Evolutionary conservation across 64 coral and sea anemone species (phyloP).

Genomic region (Acropora yongei): DNA sequence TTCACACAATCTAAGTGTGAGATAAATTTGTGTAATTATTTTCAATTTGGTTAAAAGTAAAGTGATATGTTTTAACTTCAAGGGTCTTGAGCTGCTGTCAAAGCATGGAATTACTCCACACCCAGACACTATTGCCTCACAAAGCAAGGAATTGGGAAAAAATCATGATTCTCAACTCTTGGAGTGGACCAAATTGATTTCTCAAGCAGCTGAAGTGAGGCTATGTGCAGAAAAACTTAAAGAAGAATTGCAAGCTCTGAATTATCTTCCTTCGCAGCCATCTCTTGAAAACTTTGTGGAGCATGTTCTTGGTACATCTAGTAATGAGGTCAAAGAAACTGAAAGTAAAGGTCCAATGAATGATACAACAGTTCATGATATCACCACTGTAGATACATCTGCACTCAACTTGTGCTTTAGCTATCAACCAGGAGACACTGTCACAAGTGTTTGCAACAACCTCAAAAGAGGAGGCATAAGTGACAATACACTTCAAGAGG

Average conservation of each 20-base stretch:
- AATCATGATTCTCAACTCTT: constrained; percentile 48
- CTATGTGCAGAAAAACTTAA: constrained; percentile 32
- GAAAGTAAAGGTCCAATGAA: not conserved
- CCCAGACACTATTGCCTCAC: constrained; percentile 23
- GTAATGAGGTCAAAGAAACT: constrained; percentile 9
- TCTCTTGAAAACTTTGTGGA: constrained; percentile 17
- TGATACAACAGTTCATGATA: constrained; percentile 12
- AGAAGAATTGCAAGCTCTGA: constrained; percentile 13
- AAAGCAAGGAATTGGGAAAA: constrained; percentile 35
- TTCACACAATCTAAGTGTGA: constrained; percentile 3
- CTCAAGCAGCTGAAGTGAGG: constrained; percentile 14
- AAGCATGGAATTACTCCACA: constrained; percentile 36
- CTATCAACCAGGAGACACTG: constrained; percentile 38
- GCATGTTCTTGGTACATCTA: constrained; percentile 27
- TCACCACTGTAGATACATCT: constrained; percentile 43
- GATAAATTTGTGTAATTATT: constrained; percentile 5
- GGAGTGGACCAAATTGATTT: constrained; percentile 44
- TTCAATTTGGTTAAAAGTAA: not conserved
- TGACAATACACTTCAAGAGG: constrained; percentile 36
- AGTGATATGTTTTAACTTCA: constrained; percentile 17
- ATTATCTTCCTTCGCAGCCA: constrained; percentile 33
- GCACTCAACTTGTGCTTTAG: constrained; percentile 28
- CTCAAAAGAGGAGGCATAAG: constrained; percentile 1
- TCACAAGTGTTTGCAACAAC: constrained; percentile 38
- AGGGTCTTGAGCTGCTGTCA: constrained; percentile 37